phyloP scores from a whole-genome alignment of 1,140 invertebrate species.

The Ladona fulva region DNA sequence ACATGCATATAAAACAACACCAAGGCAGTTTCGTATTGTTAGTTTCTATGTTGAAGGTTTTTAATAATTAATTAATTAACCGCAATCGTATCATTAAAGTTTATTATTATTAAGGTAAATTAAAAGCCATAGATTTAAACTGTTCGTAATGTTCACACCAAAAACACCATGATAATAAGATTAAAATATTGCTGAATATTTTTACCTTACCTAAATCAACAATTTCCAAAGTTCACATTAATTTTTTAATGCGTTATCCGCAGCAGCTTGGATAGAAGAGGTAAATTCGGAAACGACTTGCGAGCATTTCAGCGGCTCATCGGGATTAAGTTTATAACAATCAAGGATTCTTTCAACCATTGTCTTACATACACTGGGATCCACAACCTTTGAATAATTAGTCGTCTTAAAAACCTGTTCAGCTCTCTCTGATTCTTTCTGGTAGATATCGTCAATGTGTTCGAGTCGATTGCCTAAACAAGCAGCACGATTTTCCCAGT shows the following conservation, averaged over 20 bases:
- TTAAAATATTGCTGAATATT: background rate
- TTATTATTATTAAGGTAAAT: background rate
- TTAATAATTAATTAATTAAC: too few species aligned
- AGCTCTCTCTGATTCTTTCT: background rate
- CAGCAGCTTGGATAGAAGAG: background rate
- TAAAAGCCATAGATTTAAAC: background rate
- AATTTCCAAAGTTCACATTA: background rate
- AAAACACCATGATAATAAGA: background rate
- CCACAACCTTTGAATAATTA: background rate
- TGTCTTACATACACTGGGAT: background rate
- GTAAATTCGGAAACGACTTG: background rate
- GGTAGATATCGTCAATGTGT: background rate
- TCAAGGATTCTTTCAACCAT: background rate
- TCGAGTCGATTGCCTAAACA: background rate
- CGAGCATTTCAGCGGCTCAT: background rate
- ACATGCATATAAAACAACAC: too few species aligned
- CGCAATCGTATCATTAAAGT: too few species aligned
- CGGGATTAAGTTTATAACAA: background rate
- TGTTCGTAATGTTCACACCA: background rate
- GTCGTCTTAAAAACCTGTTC: background rate
- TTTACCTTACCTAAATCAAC: background rate
- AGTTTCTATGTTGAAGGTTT: too few species aligned
- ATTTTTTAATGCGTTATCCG: background rate
- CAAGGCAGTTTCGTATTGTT: too few species aligned
- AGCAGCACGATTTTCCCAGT: background rate